Percentiles rank a stretch among this genome's conserved stretches.
Evolutionary conservation across 1,140 invertebrate genomes (phyloP).

Genomic region (Caenorhabditis tropicalis): DNA sequence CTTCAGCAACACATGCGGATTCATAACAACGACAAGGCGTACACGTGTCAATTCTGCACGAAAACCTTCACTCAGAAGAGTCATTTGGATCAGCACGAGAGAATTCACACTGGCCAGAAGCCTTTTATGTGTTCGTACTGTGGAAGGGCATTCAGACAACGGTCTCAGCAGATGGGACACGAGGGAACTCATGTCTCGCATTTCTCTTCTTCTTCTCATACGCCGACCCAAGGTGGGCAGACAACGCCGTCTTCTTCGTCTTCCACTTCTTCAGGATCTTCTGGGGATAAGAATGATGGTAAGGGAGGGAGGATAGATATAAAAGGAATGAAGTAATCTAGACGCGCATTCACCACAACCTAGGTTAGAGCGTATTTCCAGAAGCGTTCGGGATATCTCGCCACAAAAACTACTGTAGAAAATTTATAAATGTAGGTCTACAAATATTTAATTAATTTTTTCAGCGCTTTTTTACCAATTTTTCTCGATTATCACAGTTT

Average conservation of each 20-base stretch:
- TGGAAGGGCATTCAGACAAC: constrained; percentile 66
- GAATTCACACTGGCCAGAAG: constrained; percentile 69
- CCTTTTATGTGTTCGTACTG: constrained; percentile 67
- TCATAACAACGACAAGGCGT: constrained; percentile 69
- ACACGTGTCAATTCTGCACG: constrained; percentile 63
- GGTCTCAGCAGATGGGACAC: constrained; percentile 69
- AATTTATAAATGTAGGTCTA: no score
- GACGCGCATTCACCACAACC: no score
- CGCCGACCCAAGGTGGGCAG: background rate
- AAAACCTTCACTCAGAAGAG: constrained; percentile 69
- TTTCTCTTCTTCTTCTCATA: background rate
- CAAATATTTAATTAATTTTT: no score
- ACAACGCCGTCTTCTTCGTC: background rate
- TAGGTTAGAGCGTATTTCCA: no score
- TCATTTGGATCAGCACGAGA: constrained; percentile 70
- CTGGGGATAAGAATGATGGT: background rate
- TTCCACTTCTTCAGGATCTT: background rate
- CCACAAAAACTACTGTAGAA: no score
- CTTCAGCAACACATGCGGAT: constrained; percentile 69
- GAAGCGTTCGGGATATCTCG: no score
- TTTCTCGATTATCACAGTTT: no score
- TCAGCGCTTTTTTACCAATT: no score
- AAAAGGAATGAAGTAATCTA: background rate
- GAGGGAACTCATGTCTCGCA: constrained; percentile 62
- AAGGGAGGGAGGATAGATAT: background rate